These are phyloP conservation scores for Salpingus planirostris DNA, from an alignment of 2,888 invertebrate genomes.

Conservation along the genomic window DNA sequence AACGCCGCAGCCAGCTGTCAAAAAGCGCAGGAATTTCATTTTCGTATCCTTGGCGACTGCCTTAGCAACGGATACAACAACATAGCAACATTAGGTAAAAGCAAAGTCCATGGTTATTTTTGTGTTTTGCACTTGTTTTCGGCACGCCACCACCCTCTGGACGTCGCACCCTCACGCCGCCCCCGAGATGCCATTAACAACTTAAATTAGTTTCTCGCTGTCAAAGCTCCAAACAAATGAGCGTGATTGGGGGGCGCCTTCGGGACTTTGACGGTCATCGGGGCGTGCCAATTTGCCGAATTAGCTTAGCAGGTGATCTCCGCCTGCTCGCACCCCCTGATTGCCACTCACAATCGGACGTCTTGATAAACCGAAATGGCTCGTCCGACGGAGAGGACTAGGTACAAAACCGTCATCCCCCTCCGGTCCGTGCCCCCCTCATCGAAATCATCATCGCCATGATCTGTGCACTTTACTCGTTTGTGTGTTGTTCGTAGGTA, in stretches of 20 bases:
- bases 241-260: constrained; percentile 6
- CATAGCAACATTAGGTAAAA: constrained; percentile 42
- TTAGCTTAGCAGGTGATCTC: constrained; percentile 12
- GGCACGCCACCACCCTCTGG: constrained; percentile 1
- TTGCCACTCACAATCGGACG: too few species aligned
- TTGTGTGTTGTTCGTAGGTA: too few species aligned
- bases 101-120: constrained; percentile 24
- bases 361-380: too few species aligned
- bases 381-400: too few species aligned
- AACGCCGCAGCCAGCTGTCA: constrained; percentile 38
- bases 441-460: too few species aligned
- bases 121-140: constrained; percentile 15
- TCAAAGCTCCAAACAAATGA: constrained; percentile 19
- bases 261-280: constrained; percentile 6
- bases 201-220: constrained; percentile 24
- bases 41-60: constrained; percentile 44
- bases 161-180: constrained; percentile 8
- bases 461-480: too few species aligned
- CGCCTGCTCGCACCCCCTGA: neutral
- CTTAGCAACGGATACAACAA: constrained; percentile 45
- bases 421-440: too few species aligned
- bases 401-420: too few species aligned
- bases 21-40: constrained; percentile 36
- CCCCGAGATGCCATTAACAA: constrained; percentile 10
- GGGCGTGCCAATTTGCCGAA: too few species aligned